Evolutionary conservation across 1,140 invertebrate genomes (phyloP).

Genomic region (Aradophagus sp.): DNA sequence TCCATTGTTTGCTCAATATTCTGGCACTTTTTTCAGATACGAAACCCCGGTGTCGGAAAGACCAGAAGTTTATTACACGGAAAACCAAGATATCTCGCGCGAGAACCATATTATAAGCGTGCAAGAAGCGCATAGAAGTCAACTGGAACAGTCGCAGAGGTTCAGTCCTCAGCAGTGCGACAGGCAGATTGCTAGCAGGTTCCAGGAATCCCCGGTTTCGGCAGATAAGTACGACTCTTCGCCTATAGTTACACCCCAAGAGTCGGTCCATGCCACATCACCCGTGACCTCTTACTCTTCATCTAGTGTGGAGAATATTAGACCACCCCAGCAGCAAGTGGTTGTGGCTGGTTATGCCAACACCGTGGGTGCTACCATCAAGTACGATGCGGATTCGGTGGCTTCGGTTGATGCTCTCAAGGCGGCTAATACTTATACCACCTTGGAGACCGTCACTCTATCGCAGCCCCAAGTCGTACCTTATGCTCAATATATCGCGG

Average conservation of each 20-base stretch:
- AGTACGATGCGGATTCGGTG: constrained; percentile 60
- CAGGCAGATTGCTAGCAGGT: constrained; percentile 44
- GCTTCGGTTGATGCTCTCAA: constrained; percentile 65
- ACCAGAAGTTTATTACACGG: constrained; percentile 62
- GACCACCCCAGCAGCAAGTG: constrained; percentile 60
- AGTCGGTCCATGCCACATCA: constrained; percentile 56
- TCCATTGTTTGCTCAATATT: too few relatives aligned
- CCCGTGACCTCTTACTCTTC: constrained; percentile 64
- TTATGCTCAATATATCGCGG: constrained; percentile 66
- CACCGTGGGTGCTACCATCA: constrained; percentile 49
- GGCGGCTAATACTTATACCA: constrained; percentile 69
- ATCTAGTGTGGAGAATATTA: constrained; percentile 50
- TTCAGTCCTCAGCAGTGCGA: constrained; percentile 64
- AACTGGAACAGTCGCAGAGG: constrained; percentile 58
- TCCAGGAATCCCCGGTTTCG: constrained; percentile 62
- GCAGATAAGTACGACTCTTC: constrained; percentile 63
- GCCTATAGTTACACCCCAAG: constrained; percentile 49
- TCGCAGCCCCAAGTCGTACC: constrained; percentile 63
- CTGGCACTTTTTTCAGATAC: constrained; percentile 61
- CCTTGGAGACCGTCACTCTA: constrained; percentile 68
- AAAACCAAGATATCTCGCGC: constrained; percentile 56
- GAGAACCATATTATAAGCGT: constrained; percentile 62
- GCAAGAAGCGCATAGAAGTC: constrained; percentile 61
- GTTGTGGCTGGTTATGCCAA: constrained; percentile 52
- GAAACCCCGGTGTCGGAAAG: constrained; percentile 60